Evolutionary conservation across 2,113 vertebrate species (phyloP).

Genomic region (Globicephala melas): DNA sequence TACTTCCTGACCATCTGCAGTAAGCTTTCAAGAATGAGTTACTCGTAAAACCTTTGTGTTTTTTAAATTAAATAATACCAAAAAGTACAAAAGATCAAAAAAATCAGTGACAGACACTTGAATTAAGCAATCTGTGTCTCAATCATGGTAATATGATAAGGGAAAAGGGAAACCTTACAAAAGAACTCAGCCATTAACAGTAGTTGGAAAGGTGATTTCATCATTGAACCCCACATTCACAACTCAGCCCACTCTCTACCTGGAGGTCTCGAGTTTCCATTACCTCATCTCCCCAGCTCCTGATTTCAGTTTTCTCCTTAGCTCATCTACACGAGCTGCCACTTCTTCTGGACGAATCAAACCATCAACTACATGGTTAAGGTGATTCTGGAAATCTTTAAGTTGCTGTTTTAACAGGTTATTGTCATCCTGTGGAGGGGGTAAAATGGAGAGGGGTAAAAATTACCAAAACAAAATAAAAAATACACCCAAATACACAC

Average conservation of each 20-base stretch:
- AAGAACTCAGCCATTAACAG: neutral
- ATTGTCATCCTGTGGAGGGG: slow-evolving; percentile 80
- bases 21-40: neutral
- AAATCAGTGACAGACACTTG: neutral
- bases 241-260: neutral
- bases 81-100: neutral
- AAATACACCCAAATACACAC: neutral
- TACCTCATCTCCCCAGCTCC: slow-evolving; percentile 84
- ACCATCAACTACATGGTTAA: slow-evolving; percentile 76
- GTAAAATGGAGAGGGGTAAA: neutral
- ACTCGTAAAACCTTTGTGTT: neutral
- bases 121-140: neutral
- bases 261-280: slow-evolving; percentile 30
- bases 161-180: neutral
- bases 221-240: neutral
- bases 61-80: slow-evolving; percentile 9
- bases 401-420: slow-evolving; percentile 83
- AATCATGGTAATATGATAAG: neutral
- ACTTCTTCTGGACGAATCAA: slow-evolving; percentile 84
- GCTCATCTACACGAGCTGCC: slow-evolving; percentile 77
- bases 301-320: slow-evolving; percentile 80
- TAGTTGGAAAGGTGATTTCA: neutral
- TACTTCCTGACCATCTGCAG: neutral
- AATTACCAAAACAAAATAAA: neutral
- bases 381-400: slow-evolving; percentile 81